phyloP scores from a whole-genome alignment of 2,888 invertebrate genomes.

The Embidobia sp. region DNA sequence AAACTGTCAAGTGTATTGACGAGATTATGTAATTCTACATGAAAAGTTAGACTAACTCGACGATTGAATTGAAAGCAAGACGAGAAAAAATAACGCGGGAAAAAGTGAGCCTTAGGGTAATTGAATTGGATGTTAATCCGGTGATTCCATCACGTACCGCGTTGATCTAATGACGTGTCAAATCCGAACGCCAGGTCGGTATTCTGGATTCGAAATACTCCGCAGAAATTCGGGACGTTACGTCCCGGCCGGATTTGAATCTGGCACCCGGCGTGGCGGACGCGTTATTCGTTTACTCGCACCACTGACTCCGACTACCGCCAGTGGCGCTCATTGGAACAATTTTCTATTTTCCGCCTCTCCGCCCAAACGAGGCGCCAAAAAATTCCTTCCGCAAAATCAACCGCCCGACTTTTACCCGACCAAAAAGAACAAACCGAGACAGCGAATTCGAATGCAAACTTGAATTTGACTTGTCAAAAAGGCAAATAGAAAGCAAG shows the following conservation, averaged over 20 bases:
- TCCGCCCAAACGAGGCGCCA: conserved; percentile 46
- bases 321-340: conserved; percentile 75
- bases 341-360: conserved; percentile 59
- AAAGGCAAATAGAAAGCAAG: no score
- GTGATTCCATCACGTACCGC: conserved; percentile 56
- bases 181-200: conserved; percentile 74
- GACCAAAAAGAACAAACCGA: conserved; percentile 29
- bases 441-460: conserved; percentile 12
- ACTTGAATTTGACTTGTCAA: conserved; percentile 10
- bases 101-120: no score
- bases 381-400: conserved; percentile 57
- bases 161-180: conserved; percentile 76
- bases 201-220: conserved; percentile 77
- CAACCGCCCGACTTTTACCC: conserved; percentile 33
- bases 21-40: no score
- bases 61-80: no score
- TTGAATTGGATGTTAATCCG: no score
- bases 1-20: no score
- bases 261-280: conserved; percentile 78
- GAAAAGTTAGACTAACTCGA: no score
- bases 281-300: conserved; percentile 81
- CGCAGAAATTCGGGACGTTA: conserved; percentile 73
- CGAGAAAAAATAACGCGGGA: no score
- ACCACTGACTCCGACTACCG: conserved; percentile 76
- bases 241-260: conserved; percentile 79